Conservation (phyloP, 2,888 invertebrate species). For the Lottia scabra region DNA sequence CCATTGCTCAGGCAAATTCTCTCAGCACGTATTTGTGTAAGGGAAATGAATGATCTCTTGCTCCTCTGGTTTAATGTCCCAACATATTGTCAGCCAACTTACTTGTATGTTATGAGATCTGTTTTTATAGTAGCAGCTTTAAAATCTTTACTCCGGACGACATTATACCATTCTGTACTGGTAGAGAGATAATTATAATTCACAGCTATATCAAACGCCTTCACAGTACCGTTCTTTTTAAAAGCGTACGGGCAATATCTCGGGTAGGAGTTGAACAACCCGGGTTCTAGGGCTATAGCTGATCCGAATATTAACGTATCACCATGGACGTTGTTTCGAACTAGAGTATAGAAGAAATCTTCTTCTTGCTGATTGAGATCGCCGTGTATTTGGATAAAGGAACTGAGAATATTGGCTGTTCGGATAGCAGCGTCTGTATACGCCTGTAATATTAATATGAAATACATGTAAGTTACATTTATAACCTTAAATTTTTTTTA, state of each 20-base stretch:
- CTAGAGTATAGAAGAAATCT: conserved; percentile 50
- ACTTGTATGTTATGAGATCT: conserved; percentile 53
- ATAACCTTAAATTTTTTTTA: too few relatives aligned
- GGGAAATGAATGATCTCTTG: too few relatives aligned
- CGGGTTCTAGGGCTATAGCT: conserved; percentile 55
- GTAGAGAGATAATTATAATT: conserved; percentile 55
- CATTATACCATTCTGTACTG: conserved; percentile 60
- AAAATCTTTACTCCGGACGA: conserved; percentile 40
- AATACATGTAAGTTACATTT: too few relatives aligned
- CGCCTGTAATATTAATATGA: not conserved
- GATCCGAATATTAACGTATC: conserved; percentile 58
- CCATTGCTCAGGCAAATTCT: too few relatives aligned
- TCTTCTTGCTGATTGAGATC: conserved; percentile 38
- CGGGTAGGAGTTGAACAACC: conserved; percentile 29
- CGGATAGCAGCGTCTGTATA: conserved; percentile 57
- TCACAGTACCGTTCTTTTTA: conserved; percentile 40
- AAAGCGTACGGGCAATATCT: conserved; percentile 60
- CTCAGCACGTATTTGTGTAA: too few relatives aligned
- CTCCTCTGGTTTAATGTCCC: too few relatives aligned
- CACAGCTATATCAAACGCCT: conserved; percentile 54
- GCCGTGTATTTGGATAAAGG: conserved; percentile 36
- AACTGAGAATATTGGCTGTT: conserved; percentile 60
- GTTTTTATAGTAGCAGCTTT: conserved; percentile 36
- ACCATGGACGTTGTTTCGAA: conserved; percentile 60
- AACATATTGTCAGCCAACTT: conserved; percentile 11